These are phyloP conservation scores for Agriopis leucophaearia DNA, from an alignment of 2,888 invertebrate species.

Conservation along the genomic window DNA sequence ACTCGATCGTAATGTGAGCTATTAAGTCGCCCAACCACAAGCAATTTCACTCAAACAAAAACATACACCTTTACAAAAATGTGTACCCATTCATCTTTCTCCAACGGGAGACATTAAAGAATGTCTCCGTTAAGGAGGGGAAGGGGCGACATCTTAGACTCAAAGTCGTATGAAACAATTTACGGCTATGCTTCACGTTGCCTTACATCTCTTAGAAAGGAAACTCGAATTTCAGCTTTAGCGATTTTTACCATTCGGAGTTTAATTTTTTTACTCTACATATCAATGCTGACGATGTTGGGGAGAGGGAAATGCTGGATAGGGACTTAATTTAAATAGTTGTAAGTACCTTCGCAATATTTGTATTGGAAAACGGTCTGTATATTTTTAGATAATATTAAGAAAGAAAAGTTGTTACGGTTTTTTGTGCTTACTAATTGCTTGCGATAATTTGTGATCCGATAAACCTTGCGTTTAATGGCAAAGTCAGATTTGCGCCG, in stretches of 20 bases:
- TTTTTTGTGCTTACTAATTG: constrained; percentile 56
- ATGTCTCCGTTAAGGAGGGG: constrained; percentile 82
- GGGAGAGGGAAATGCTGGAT: constrained; percentile 57
- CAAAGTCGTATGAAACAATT: constrained; percentile 69
- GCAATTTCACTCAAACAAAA: constrained; percentile 79
- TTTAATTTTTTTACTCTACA: constrained; percentile 66
- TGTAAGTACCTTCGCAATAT: not conserved
- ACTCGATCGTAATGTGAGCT: constrained; percentile 72
- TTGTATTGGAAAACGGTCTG: not conserved
- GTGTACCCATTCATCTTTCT: constrained; percentile 84
- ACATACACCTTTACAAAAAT: constrained; percentile 83
- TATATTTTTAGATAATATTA: not conserved
- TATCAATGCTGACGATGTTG: constrained; percentile 71
- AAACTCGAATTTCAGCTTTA: constrained; percentile 57
- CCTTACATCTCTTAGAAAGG: constrained; percentile 45
- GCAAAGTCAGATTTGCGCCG: constrained; percentile 73
- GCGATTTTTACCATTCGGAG: constrained; percentile 44
- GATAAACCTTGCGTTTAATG: constrained; percentile 73
- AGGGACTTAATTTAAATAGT: not conserved
- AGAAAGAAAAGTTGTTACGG: not conserved
- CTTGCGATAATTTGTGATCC: constrained; percentile 72
- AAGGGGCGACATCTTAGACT: constrained; percentile 72
- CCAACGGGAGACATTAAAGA: constrained; percentile 82
- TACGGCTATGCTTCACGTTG: constrained; percentile 50
- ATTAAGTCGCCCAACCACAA: constrained; percentile 81